Conservation (phyloP, 2,797 vertebrate genomes). For the Pangasius djambal region DNA sequence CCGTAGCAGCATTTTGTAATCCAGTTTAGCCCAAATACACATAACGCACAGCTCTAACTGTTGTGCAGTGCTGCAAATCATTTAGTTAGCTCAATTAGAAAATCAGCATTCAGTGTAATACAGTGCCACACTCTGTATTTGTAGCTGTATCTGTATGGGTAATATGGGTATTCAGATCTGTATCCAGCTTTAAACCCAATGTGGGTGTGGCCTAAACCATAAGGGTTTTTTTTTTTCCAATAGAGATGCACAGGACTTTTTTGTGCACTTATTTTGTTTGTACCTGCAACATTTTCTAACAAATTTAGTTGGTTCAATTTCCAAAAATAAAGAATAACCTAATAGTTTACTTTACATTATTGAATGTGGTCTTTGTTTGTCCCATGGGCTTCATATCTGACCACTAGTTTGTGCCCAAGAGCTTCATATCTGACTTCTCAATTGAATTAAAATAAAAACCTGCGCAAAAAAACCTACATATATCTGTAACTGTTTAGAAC, state of each 20-base stretch:
- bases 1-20: background rate
- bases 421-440: background rate
- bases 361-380: background rate
- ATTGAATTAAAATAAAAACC: background rate
- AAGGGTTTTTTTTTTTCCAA: background rate
- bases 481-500: background rate
- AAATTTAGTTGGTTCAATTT: background rate
- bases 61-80: background rate
- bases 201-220: background rate
- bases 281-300: background rate
- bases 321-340: background rate
- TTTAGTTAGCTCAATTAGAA: background rate
- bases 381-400: background rate
- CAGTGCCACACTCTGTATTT: background rate
- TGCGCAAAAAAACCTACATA: background rate
- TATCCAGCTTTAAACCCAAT: background rate
- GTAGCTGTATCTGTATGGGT: background rate
- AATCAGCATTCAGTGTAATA: background rate
- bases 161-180: background rate
- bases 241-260: background rate
- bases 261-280: too few species aligned
- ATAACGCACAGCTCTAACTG: background rate
- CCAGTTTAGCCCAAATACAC: too few species aligned
- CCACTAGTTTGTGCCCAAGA: background rate
- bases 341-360: background rate